Percentiles rank a stretch among this genome's conserved stretches.
phyloP scores from a whole-genome alignment of 2,113 vertebrate species.

The Crypturellus undulatus region DNA sequence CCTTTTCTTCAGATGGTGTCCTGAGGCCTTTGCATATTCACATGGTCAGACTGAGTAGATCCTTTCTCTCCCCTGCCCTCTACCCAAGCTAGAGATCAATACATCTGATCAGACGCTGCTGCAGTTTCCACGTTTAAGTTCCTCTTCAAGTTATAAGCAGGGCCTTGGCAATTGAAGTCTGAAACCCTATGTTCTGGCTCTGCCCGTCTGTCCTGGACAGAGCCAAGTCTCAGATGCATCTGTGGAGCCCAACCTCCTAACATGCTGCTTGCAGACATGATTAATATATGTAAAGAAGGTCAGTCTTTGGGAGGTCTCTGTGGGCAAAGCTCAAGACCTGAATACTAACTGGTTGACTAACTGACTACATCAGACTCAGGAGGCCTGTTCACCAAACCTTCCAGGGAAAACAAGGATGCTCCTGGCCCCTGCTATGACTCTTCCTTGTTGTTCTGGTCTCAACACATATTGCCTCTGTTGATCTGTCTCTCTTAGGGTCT shows the following conservation, averaged over 20 bases:
- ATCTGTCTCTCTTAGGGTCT: constrained; percentile 78
- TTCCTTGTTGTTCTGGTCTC: background rate
- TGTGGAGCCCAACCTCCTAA: background rate
- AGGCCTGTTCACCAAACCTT: background rate
- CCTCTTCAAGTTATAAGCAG: background rate
- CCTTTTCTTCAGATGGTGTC: background rate
- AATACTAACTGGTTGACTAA: background rate
- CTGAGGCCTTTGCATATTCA: background rate
- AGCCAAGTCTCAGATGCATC: background rate
- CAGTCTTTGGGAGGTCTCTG: background rate
- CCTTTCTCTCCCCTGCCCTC: background rate
- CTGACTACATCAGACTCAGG: background rate
- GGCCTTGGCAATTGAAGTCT: background rate
- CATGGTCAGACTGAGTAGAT: background rate
- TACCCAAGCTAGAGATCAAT: background rate
- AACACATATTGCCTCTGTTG: background rate
- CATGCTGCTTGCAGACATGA: background rate
- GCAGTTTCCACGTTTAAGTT: background rate
- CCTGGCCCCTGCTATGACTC: too few species aligned
- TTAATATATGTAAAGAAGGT: background rate
- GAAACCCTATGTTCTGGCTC: background rate
- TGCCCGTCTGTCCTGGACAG: background rate
- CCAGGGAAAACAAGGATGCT: background rate
- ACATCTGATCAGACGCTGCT: background rate
- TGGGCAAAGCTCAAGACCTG: background rate